Evolutionary conservation across 2,113 vertebrate species (phyloP).

Genomic region (Petromus typicus): DNA sequence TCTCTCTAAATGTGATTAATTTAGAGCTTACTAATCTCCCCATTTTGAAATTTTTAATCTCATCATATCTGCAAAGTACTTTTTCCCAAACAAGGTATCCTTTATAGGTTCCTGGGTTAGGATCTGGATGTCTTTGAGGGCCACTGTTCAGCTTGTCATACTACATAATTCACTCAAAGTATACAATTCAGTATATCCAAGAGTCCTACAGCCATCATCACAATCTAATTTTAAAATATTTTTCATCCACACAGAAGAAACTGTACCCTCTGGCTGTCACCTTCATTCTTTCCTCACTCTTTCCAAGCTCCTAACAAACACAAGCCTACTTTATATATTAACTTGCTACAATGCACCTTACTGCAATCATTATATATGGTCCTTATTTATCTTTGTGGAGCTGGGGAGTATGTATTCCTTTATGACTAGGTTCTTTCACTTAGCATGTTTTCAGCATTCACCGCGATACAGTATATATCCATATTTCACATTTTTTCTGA

Average conservation of each 20-base stretch:
- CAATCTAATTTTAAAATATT: constrained; percentile 3
- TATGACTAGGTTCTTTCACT: not conserved
- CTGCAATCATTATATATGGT: not conserved
- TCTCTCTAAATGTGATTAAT: not conserved
- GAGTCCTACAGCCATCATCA: not conserved
- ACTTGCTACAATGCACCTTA: not conserved
- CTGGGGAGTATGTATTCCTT: not conserved
- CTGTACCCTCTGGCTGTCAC: not conserved
- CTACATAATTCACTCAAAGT: constrained; percentile 2
- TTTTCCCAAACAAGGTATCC: not conserved
- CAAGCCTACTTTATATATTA: too few relatives aligned
- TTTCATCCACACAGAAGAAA: not conserved
- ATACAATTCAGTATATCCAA: not conserved
- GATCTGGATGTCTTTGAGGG: not conserved
- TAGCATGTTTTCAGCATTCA: not conserved
- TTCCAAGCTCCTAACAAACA: not conserved
- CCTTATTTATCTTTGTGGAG: not conserved
- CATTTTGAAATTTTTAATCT: constrained; percentile 1
- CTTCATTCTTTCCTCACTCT: not conserved
- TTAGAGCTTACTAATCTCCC: not conserved
- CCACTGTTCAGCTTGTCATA: not conserved
- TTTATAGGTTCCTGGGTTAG: not conserved
- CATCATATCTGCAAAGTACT: not conserved
- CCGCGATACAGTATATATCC: not conserved
- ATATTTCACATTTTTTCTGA: not conserved